Base-by-base conservation (phyloP, 2,797 vertebrate genomes). In the Tadarida brasiliensis region DNA sequence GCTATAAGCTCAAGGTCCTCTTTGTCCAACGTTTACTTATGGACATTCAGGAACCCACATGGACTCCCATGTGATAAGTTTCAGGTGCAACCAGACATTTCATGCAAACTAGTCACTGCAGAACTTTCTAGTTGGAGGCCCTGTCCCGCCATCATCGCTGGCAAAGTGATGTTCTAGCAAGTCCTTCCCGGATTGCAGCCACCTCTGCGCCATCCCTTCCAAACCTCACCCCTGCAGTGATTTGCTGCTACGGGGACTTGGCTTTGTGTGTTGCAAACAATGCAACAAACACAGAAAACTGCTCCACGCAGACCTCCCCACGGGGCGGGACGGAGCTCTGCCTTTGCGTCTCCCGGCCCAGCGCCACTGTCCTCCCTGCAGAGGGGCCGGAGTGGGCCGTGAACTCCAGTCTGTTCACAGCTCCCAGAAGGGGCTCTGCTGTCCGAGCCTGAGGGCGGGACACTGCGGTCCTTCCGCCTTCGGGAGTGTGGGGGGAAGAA, bases 221-320 rank as follows among this genome's bases (percentile, higher is more conserved):
- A 82, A 57, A 57, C 57, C 94, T 85, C 90, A 86, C 30, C 16
- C 30, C 16, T 76, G 26, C 9, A 76, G 78, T 9, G 80, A 33
- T 84, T 94, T 86, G 14, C 88, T 86, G 71, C 78, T 39, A 59
- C 1, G 12, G 16, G 33, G 92, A 74, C 87, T 57, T 77, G 39
- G n/a, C 95, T 83, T 96, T 91, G 16, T 56, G 6, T 44, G 9
- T 54, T 85, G 47, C 84, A 93, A 92, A 96, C 80, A 91, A 96
- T 51, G 54, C 92, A 95, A 90, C 1, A 14, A 15, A 33, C 26
- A 10, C 26, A 9, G 26, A 44, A 17, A 2, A 0, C 6, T 11
- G 26, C 26, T 6, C 49, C 20, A 57, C 35, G 80, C n/a, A 57
- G 22, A 7, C 47, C 61, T 54, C 51, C 54, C 77, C 39, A 68